Evolutionary conservation across 2,797 vertebrate species (phyloP), one percentile per base, ranked within the genome.

Genomic region (Glossophaga mutica): DNA sequence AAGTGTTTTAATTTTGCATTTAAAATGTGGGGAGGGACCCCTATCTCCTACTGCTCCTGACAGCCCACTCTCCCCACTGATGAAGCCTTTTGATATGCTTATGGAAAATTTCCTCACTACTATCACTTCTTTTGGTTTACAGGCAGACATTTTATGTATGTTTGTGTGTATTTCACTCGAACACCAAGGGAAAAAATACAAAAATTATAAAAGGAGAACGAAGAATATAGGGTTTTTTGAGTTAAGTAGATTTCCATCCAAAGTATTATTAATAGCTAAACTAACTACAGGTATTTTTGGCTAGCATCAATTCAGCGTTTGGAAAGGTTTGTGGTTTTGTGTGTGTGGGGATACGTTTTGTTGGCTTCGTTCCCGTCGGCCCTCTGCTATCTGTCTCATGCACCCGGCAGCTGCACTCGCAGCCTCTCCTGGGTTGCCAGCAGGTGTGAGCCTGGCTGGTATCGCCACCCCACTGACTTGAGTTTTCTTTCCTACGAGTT

Each of bases 1-100:
- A 78, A 37, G 34, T 71, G n/a, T 46, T 86, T 85, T 37, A 26
- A 90, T 29, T 95, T 67, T 83, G 16, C 67, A 59, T 62, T 94
- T 95, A 79, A 50, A 70, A 65, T 55, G 42, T 50, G 21, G 46
- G 6, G n/a, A 26, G 11, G 19, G 44, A 26, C 18, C 9, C 29
- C 34, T 19, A 11, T 34, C 48, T 89, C 34, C 44, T 48, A 26
- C 37, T 67, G 83, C n/a, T 73, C 34, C 50, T 24, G 19, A 16
- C 55, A 19, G 12, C 37, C 39, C 22, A 16, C 34, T 8, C 19
- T 62, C 10, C 42, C 44, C 9, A 3, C 16, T 6, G 22, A 9
- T 59, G 52, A 39, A 79, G 14, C 26, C 26, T 86, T 81, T 39
- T 73, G 52, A 44, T 52, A 59, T 12, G 50, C 71, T 82, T 22